phyloP scores from a whole-genome alignment of 1,140 invertebrate genomes.

The Lucilia cuprina region DNA sequence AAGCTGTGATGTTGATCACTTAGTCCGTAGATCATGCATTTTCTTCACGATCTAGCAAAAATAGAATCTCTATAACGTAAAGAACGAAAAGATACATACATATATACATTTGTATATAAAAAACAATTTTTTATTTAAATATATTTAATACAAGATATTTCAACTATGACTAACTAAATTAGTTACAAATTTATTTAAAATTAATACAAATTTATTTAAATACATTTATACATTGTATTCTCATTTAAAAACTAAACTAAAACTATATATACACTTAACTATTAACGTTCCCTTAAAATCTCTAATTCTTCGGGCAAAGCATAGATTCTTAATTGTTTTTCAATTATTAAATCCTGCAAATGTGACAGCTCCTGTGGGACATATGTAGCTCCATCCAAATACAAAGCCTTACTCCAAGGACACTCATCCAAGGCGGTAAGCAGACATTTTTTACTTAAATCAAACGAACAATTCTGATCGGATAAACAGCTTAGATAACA shows the following conservation, averaged over 20 bases:
- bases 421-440: slow-evolving; percentile 69
- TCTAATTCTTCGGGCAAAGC: slow-evolving; percentile 75
- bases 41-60: too few species aligned
- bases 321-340: slow-evolving; percentile 75
- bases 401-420: slow-evolving; percentile 73
- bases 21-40: too few species aligned
- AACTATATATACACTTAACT: not conserved
- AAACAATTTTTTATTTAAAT: too few species aligned
- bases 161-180: too few species aligned
- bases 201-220: not conserved
- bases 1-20: too few species aligned
- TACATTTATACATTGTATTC: not conserved
- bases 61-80: too few species aligned
- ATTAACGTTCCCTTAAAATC: slow-evolving; percentile 64
- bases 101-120: too few species aligned
- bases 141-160: too few species aligned
- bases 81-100: too few species aligned
- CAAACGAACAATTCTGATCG: slow-evolving; percentile 46
- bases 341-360: slow-evolving; percentile 74
- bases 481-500: slow-evolving; percentile 51
- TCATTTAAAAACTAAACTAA: not conserved
- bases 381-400: slow-evolving; percentile 65
- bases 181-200: not conserved
- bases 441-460: slow-evolving; percentile 62
- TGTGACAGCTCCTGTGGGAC: slow-evolving; percentile 67